Conservation (phyloP, 2,888 invertebrate genomes). For the Diaperis boleti region DNA sequence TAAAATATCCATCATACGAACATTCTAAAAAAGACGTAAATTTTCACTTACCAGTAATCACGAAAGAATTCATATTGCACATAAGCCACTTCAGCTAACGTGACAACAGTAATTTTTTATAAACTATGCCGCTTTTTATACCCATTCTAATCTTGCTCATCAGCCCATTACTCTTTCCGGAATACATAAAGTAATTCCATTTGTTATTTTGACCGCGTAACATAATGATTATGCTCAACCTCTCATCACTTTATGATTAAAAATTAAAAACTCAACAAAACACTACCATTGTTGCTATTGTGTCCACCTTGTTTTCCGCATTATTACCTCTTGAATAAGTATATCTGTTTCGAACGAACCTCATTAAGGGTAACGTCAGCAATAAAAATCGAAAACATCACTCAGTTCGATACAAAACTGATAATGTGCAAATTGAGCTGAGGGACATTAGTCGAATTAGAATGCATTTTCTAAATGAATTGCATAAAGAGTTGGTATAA, state of each 20-base stretch:
- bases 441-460: slow-evolving; percentile 48
- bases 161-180: slow-evolving; percentile 22
- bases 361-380: neutral
- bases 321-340: neutral
- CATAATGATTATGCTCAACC: neutral
- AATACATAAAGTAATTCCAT: slow-evolving; percentile 15
- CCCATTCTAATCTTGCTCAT: slow-evolving; percentile 16
- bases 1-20: neutral
- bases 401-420: slow-evolving; percentile 24
- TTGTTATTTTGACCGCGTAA: slow-evolving; percentile 1
- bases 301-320: neutral
- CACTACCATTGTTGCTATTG: neutral
- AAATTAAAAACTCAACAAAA: neutral
- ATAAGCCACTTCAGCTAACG: slow-evolving; percentile 4
- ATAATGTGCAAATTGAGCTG: slow-evolving; percentile 21
- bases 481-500: slow-evolving; percentile 52
- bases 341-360: neutral
- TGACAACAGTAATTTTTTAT: slow-evolving; percentile 15
- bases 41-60: slow-evolving; percentile 19
- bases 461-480: slow-evolving; percentile 54
- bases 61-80: slow-evolving; percentile 11
- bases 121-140: slow-evolving; percentile 25
- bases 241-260: slow-evolving; percentile 2
- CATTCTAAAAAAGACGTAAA: neutral
- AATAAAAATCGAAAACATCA: slow-evolving; percentile 25